A percentile compares a stretch with the other conserved stretches of the same genome.
phyloP scores from a whole-genome alignment of 2,888 invertebrate genomes.

The Craniophora ligustri region DNA sequence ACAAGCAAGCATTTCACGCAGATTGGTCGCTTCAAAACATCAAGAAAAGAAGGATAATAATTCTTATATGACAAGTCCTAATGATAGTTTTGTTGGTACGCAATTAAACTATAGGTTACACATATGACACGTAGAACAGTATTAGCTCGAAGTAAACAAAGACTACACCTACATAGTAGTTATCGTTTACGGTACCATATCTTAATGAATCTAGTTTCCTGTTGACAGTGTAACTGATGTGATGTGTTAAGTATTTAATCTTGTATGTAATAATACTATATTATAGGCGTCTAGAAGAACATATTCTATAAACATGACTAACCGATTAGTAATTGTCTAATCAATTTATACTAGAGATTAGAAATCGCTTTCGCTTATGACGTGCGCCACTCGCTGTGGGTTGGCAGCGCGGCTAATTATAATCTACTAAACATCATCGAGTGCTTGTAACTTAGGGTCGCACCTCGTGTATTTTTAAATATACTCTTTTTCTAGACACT shows the following conservation, averaged over 20 bases:
- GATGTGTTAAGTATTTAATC: constrained; percentile 39
- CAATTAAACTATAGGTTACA: neutral
- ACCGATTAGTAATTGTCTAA: neutral
- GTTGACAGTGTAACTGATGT: constrained; percentile 26
- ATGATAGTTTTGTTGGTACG: neutral
- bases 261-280: constrained; percentile 20
- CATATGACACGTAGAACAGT: neutral
- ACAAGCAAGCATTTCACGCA: too few relatives aligned
- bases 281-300: too few relatives aligned
- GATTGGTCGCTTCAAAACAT: too few relatives aligned
- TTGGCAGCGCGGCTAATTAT: constrained; percentile 85
- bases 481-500: constrained; percentile 67
- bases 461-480: constrained; percentile 80
- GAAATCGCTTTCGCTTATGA: constrained; percentile 50
- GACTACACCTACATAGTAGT: constrained; percentile 14
- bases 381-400: constrained; percentile 63
- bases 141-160: constrained; percentile 4
- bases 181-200: constrained; percentile 40
- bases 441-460: constrained; percentile 84
- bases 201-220: constrained; percentile 45
- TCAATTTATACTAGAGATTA: neutral
- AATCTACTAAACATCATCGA: constrained; percentile 87
- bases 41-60: too few relatives aligned
- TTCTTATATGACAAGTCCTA: too few relatives aligned
- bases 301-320: too few relatives aligned